Conservation (phyloP, 2,113 vertebrate genomes). For the Stercorarius parasiticus region DNA sequence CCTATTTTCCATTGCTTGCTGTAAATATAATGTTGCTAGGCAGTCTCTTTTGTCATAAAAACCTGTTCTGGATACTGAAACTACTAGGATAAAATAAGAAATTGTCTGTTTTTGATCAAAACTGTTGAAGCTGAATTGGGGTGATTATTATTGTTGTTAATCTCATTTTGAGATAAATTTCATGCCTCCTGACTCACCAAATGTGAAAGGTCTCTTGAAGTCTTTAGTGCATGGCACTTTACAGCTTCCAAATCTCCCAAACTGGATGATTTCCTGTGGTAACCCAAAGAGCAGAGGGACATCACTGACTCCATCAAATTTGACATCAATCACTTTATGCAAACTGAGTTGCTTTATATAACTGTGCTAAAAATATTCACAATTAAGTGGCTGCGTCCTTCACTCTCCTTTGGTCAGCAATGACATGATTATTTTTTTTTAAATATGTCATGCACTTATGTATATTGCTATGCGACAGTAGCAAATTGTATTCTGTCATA, state of each 20-base stretch:
- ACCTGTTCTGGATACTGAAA: neutral
- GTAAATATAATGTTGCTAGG: neutral
- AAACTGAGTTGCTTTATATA: neutral
- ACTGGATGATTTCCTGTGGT: neutral
- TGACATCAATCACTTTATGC: neutral
- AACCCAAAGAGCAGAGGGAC: neutral
- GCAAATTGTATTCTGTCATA: neutral
- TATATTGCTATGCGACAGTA: neutral
- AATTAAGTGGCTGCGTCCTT: neutral
- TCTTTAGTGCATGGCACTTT: neutral
- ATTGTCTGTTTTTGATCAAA: neutral
- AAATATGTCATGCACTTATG: rapidly evolving
- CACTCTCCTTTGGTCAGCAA: neutral
- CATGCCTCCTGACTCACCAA: neutral
- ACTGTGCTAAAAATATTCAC: neutral
- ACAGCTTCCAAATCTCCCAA: neutral
- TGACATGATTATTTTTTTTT: neutral
- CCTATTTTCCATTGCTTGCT: neutral
- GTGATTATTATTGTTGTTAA: neutral
- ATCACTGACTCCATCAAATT: neutral
- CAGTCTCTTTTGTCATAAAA: neutral
- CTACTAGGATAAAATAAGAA: neutral
- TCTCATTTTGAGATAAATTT: neutral
- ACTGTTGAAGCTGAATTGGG: neutral
- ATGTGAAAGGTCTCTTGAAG: neutral